These are phyloP conservation scores for Schrankia costaestrigalis DNA, from an alignment of 2,888 invertebrate genomes.

Conservation along the genomic window DNA sequence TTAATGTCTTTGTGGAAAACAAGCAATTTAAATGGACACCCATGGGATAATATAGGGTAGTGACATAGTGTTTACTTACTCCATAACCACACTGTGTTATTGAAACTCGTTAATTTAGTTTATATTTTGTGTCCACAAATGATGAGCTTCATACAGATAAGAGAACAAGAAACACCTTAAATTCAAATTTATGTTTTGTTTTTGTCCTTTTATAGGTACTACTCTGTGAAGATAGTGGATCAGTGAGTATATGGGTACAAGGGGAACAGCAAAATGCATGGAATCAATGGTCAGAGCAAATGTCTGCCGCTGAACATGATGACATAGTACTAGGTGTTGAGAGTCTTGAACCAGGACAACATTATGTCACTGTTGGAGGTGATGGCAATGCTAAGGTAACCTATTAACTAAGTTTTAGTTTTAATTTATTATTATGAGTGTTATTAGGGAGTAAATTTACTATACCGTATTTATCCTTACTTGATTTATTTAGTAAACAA, in stretches of 20 bases:
- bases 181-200: background rate
- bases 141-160: no score
- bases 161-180: no score
- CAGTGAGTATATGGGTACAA: slow-evolving; percentile 60
- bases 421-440: background rate
- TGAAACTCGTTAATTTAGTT: no score
- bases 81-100: no score
- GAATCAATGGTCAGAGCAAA: slow-evolving; percentile 57
- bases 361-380: slow-evolving; percentile 69
- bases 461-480: no score
- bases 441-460: background rate
- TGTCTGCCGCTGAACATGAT: slow-evolving; percentile 68
- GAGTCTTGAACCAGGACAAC: slow-evolving; percentile 50
- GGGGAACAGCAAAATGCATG: slow-evolving; percentile 45
- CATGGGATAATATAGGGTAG: no score
- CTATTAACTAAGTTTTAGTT: background rate
- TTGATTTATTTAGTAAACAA: no score
- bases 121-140: no score
- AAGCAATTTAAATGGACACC: no score
- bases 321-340: slow-evolving; percentile 57
- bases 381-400: slow-evolving; percentile 72
- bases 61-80: no score
- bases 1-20: no score
- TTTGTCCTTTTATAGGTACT: slow-evolving; percentile 48
- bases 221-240: slow-evolving; percentile 70